Evolutionary conservation across 2,797 vertebrate species (phyloP), one percentile per base, ranked within the genome.

Genomic region (Pampus argenteus): DNA sequence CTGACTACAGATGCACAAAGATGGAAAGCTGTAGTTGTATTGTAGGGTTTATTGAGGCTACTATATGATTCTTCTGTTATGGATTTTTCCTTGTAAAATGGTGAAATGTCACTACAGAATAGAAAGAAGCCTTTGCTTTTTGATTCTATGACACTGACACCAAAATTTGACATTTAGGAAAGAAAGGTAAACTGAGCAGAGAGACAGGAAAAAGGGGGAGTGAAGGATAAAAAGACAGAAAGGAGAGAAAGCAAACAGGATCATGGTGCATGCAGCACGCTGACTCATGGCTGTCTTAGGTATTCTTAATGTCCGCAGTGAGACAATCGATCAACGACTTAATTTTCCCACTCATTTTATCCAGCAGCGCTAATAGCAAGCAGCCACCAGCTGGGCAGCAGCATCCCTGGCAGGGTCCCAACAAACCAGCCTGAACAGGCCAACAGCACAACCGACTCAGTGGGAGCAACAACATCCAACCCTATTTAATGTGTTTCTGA

Each of bases 261-360:
- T 70, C 77, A 61, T 64, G 73, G 79, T 5, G 77, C 71, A 78
- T 71, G 78, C 78, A 66, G 75, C 69, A 54, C 20, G 73, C 91
- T 90, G 92, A 90, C 78, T 92, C 89, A 90, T 76, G 66, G 84
- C 73, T 68, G 79, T 86, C 87, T 82, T 73, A 83, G 87, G 78
- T 88, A 78, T 88, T 90, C 82, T 83, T 86, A 82, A 90, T 71
- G 81, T 91, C 88, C 66, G 84, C 91, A 92, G 87, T 84, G 83
- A 92, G 86, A 91, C 85, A 82, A 90, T 92, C 85, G 77, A 91
- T 93, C 88, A 90, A 91, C 88, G 85, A 78, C 88, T 88, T 90
- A 78, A 89, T 89, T 92, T 88, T 88, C 83, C 82, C 66, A 82
- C 84, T 90, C 81, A 71, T 81, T 92, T 89, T 86, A 85, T 84